Evolutionary conservation across 2,797 vertebrate genomes (phyloP).

Genomic region (Trematomus bernacchii): DNA sequence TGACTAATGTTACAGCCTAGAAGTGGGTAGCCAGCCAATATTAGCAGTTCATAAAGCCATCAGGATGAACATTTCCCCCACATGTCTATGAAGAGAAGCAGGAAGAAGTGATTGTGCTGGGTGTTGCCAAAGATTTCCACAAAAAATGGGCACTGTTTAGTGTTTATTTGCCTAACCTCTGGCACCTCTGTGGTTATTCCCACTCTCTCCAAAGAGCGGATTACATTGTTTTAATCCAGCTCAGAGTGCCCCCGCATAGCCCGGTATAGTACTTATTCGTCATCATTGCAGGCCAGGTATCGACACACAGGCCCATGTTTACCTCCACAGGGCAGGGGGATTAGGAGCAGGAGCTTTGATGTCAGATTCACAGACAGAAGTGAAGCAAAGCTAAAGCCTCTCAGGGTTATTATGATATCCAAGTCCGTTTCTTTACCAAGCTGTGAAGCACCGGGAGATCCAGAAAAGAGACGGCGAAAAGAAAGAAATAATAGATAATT

Average conservation of each 20-base stretch:
- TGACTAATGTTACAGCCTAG: neutral
- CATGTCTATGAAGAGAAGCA: neutral
- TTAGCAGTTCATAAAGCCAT: conserved; percentile 17
- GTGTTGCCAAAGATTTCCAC: conserved; percentile 41
- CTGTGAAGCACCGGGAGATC: conserved; percentile 29
- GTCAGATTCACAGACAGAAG: conserved; percentile 74
- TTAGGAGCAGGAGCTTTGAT: conserved; percentile 78
- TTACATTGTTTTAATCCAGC: conserved; percentile 82
- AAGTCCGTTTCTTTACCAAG: conserved; percentile 52
- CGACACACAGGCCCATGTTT: conserved; percentile 64
- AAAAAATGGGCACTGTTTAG: conserved; percentile 37
- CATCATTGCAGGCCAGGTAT: conserved; percentile 69
- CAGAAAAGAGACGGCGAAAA: conserved; percentile 9
- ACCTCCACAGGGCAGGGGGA: conserved; percentile 71
- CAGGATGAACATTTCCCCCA: neutral
- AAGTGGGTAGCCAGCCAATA: neutral
- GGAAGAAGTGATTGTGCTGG: conserved; percentile 10
- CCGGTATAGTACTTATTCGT: conserved; percentile 34
- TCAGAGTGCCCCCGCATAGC: conserved; percentile 66
- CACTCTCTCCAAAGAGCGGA: conserved; percentile 65
- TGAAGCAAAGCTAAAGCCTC: conserved; percentile 61
- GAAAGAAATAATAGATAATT: conserved; percentile 10
- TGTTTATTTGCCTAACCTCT: conserved; percentile 71
- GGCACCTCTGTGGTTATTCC: conserved; percentile 56
- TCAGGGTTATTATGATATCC: conserved; percentile 68